Base-by-base conservation (phyloP, 1,140 invertebrate genomes). In the Latrodectus geometricus region DNA sequence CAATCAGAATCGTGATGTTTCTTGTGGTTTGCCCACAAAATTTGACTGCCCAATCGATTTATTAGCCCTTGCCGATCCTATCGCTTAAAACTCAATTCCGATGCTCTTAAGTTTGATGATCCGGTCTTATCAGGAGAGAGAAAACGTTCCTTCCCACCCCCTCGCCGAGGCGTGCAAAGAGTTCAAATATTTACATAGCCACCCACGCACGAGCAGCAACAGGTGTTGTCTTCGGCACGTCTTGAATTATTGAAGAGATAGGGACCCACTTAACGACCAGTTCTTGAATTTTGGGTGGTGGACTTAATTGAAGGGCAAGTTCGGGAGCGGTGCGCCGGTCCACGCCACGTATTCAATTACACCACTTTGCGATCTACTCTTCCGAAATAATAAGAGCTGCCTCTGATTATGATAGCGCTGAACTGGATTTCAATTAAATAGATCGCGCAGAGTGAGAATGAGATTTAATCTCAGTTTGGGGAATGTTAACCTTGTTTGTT, bases 111-210 rank as follows among this genome's bases (percentile, higher is more conserved):
- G 77, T 56, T 20, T 61, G 54, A 61, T 61, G 11, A 14, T 11
- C 54, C 11, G 3, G 11, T 61, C 54, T 61, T 61, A 61, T 61
- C 54, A 11, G n/a, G n/a, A n/a, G n/a, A n/a, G n/a, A 61, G 11
- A 17, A 3, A 61, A 11, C 54, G 2, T 8, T 0, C 35, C 11
- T 61, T 17, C 17, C 8, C 49, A 14, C 50, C 49, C 73, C 21
- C 50, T 82, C 50, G 61, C 56, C 66, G 65, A 54, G 73, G 69
- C n/a, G 82, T 84, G 56, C 70, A 70, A 74, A 70, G 82, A 84
- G 82, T 84, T 84, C 61, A 84, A 84, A 84, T 84, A 84, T 84
- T 84, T 84, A 84, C 82, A 84, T 84, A 76, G 82, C 72, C 82
- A 76, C 82, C 82, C 82, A 84, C 82, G 73, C 82, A 74, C 49